A percentile compares a stretch with the other conserved stretches of the same genome.
phyloP scores from a whole-genome alignment of 2,113 vertebrate genomes.

The Arvicanthis niloticus region DNA sequence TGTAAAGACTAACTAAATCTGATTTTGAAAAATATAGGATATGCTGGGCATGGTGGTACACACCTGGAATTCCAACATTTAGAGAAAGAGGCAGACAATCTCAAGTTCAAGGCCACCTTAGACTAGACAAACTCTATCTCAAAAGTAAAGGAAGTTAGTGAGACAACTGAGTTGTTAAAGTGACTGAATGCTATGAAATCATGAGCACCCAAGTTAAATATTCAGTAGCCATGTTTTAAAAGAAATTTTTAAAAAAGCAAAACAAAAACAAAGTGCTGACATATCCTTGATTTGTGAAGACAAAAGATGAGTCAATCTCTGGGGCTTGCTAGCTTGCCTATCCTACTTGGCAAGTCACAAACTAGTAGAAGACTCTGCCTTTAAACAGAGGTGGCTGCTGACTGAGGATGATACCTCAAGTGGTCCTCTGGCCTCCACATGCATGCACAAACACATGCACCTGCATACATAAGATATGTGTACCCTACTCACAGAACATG shows the following conservation, averaged over 20 bases:
- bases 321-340: background rate
- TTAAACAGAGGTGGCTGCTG: background rate
- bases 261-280: background rate
- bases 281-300: background rate
- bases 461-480: background rate
- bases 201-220: background rate
- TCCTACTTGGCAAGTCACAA: background rate
- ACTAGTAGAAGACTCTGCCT: background rate
- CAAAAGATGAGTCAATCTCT: background rate
- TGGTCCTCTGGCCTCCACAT: background rate
- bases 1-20: background rate
- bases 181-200: background rate
- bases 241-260: background rate
- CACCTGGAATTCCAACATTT: background rate
- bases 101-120: background rate
- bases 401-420: background rate
- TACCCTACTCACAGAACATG: background rate
- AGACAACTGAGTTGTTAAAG: background rate
- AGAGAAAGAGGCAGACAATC: background rate
- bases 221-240: conserved; percentile 22
- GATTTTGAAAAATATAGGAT: background rate
- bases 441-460: background rate
- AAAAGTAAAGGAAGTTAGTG: background rate
- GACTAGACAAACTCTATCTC: background rate
- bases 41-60: background rate